phyloP scores from a whole-genome alignment of 2,113 vertebrate species.

The Martes martes region DNA sequence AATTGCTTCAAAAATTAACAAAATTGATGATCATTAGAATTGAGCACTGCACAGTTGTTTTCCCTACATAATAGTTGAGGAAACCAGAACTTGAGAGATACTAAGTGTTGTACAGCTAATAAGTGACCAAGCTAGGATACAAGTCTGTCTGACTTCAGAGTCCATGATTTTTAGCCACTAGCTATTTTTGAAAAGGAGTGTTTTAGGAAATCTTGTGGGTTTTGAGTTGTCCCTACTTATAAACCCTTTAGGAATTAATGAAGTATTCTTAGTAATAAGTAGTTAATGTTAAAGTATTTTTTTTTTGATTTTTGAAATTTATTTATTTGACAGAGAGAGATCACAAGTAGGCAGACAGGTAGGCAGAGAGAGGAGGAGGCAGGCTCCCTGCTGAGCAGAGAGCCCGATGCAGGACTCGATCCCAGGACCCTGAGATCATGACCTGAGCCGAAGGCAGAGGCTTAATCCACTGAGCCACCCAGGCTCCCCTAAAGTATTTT shows the following conservation, averaged over 20 bases:
- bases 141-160: not conserved
- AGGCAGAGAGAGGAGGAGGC: no score
- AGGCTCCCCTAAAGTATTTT: not conserved
- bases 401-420: no score
- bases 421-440: no score
- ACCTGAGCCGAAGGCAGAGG: no score
- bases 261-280: not conserved
- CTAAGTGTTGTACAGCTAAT: not conserved
- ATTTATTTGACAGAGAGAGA: no score
- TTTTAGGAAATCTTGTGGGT: not conserved
- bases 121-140: not conserved
- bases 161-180: not conserved
- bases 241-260: not conserved
- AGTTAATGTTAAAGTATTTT: not conserved
- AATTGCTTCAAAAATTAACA: slow-evolving; percentile 18
- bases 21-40: not conserved
- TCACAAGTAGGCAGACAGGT: no score
- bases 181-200: not conserved
- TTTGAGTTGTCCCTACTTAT: not conserved
- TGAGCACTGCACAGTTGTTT: not conserved
- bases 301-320: no score
- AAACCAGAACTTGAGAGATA: not conserved
- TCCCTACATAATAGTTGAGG: not conserved
- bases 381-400: no score
- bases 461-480: no score